Conservation (phyloP, 2,888 invertebrate genomes). For the Monoplex corrugatus region DNA sequence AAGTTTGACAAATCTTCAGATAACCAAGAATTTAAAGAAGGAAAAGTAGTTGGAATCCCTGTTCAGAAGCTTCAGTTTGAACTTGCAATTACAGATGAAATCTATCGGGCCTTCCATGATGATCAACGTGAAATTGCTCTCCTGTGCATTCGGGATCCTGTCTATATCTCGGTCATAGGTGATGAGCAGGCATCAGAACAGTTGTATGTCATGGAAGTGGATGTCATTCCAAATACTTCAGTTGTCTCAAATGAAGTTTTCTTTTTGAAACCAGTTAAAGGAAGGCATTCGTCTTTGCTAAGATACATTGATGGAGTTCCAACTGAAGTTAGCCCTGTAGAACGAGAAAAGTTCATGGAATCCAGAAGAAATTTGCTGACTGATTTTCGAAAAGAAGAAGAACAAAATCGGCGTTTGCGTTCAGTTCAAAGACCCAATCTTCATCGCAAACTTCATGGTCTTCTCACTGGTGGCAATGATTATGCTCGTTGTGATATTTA, state of each 20-base stretch:
- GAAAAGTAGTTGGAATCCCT: not conserved
- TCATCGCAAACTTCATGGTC: slow-evolving; percentile 54
- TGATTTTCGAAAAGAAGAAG: slow-evolving; percentile 36
- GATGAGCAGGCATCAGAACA: not conserved
- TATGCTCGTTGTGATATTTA: slow-evolving; percentile 55
- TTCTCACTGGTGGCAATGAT: slow-evolving; percentile 58
- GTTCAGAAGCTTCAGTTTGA: not conserved
- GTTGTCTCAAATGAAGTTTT: not conserved
- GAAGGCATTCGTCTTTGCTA: not conserved
- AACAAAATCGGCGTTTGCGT: not conserved
- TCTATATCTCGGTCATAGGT: not conserved
- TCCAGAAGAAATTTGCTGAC: not conserved
- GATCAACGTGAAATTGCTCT: slow-evolving; percentile 9
- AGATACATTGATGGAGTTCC: slow-evolving; percentile 5
- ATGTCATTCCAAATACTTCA: not conserved
- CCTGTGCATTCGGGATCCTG: slow-evolving; percentile 21
- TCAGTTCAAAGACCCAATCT: not conserved
- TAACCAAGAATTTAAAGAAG: not conserved
- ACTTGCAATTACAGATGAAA: slow-evolving; percentile 15
- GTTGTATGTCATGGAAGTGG: slow-evolving; percentile 17
- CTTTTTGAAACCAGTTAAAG: slow-evolving; percentile 18
- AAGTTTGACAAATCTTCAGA: not conserved
- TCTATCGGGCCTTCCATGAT: slow-evolving; percentile 6
- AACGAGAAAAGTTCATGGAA: not conserved
- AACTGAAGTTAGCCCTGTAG: not conserved